phyloP scores from a whole-genome alignment of 2,888 invertebrate species.

The Cryptosula pallasiana region DNA sequence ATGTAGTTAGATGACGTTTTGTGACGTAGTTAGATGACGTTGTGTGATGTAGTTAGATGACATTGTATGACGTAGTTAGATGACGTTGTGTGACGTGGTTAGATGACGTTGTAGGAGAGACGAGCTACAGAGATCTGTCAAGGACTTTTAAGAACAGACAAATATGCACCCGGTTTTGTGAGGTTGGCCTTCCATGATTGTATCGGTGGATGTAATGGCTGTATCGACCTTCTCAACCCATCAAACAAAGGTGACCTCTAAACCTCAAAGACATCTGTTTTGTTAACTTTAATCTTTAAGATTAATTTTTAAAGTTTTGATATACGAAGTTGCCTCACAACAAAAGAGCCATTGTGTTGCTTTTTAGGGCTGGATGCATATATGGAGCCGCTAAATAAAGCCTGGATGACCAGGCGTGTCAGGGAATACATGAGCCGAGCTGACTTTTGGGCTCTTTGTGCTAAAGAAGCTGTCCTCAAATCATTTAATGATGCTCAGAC shows the following conservation, averaged over 20 bases:
- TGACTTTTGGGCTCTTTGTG: constrained; percentile 20
- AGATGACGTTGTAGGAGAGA: not conserved
- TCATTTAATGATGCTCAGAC: not conserved
- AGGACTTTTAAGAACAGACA: constrained; percentile 1
- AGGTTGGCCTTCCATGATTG: constrained; percentile 19
- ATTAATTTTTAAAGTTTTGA: too few species aligned
- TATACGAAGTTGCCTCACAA: too few species aligned
- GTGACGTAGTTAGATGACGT: too few species aligned
- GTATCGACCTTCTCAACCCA: not conserved
- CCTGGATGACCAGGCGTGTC: not conserved
- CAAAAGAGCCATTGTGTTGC: not conserved
- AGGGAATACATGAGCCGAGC: constrained; percentile 17
- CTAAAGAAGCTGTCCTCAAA: not conserved
- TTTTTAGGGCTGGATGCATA: constrained; percentile 6
- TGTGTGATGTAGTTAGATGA: too few species aligned
- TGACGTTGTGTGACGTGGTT: too few species aligned
- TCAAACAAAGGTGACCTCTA: constrained; percentile 3
- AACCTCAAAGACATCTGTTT: too few species aligned
- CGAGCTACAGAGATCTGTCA: not conserved
- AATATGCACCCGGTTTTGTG: constrained; percentile 5
- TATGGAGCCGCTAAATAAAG: constrained; percentile 9
- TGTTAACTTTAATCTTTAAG: too few species aligned
- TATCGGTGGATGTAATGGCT: constrained; percentile 19
- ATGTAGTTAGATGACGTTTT: too few species aligned
- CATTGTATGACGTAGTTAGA: too few species aligned